Evolutionary conservation across 2,113 vertebrate species (phyloP).

Genomic region (Aix galericulata): DNA sequence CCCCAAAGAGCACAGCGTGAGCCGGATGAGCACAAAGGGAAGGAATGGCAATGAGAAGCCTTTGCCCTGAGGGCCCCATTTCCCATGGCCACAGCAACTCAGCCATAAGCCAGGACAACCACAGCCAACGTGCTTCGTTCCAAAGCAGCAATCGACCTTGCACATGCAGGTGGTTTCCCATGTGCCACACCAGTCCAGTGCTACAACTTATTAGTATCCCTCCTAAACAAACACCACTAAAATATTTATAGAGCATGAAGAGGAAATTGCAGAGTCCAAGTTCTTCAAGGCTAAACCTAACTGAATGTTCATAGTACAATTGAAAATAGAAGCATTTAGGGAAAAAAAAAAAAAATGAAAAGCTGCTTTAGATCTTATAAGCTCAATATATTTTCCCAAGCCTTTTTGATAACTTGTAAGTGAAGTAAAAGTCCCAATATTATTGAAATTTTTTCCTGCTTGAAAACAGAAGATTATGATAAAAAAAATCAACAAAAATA

Average conservation of each 20-base stretch:
- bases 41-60: not conserved
- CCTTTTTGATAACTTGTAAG: not conserved
- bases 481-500: not conserved
- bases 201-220: not conserved
- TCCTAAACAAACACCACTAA: not conserved
- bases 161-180: not conserved
- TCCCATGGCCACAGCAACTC: not conserved
- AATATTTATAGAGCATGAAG: not conserved
- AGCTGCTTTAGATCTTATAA: not conserved
- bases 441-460: not conserved
- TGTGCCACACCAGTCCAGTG: accelerated
- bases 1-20: not conserved
- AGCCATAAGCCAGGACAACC: not conserved
- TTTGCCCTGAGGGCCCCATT: not conserved
- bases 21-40: not conserved
- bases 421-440: not conserved
- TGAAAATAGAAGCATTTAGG: not conserved
- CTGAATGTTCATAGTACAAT: not conserved
- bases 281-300: not conserved
- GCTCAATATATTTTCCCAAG: not conserved
- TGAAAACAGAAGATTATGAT: not conserved
- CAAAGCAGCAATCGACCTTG: not conserved
- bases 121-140: not conserved
- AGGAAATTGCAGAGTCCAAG: not conserved
- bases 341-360: not conserved